Evolutionary conservation across 2,797 vertebrate genomes (phyloP).

Genomic region (Melanotaenia maccullochi): DNA sequence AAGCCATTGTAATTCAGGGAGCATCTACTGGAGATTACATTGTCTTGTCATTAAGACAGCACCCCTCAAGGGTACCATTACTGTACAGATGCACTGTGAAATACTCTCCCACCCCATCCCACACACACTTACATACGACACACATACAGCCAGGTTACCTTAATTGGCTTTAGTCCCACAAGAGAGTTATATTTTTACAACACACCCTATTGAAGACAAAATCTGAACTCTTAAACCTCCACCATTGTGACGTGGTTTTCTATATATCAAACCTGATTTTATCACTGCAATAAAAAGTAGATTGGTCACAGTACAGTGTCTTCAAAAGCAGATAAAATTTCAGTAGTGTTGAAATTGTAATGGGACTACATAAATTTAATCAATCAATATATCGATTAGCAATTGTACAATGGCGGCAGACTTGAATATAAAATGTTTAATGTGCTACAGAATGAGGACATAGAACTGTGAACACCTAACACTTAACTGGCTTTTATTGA

Average conservation of each 20-base stretch:
- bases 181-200: slow-evolving; percentile 69
- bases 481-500: slow-evolving; percentile 4
- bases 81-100: slow-evolving; percentile 72
- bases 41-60: slow-evolving; percentile 72
- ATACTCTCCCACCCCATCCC: slow-evolving; percentile 41
- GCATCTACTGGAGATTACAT: slow-evolving; percentile 66
- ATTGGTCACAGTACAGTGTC: slow-evolving; percentile 64
- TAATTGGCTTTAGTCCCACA: slow-evolving; percentile 73
- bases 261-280: slow-evolving; percentile 71
- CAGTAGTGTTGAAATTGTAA: slow-evolving; percentile 61
- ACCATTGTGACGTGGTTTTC: slow-evolving; percentile 62
- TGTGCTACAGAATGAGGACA: slow-evolving; percentile 36
- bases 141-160: slow-evolving; percentile 45
- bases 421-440: slow-evolving; percentile 58
- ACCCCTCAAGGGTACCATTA: slow-evolving; percentile 67
- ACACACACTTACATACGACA: slow-evolving; percentile 33
- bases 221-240: slow-evolving; percentile 60
- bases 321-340: slow-evolving; percentile 69
- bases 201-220: slow-evolving; percentile 58
- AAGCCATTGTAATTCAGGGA: slow-evolving; percentile 59
- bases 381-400: slow-evolving; percentile 78
- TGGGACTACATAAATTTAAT: slow-evolving; percentile 65
- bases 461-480: slow-evolving; percentile 13
- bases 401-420: slow-evolving; percentile 65
- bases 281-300: slow-evolving; percentile 68